Percentiles rank a stretch among this genome's conserved stretches.
Evolutionary conservation across 1,140 invertebrate genomes (phyloP).

Genomic region (fruit fly (Drosophila melanogaster)): DNA sequence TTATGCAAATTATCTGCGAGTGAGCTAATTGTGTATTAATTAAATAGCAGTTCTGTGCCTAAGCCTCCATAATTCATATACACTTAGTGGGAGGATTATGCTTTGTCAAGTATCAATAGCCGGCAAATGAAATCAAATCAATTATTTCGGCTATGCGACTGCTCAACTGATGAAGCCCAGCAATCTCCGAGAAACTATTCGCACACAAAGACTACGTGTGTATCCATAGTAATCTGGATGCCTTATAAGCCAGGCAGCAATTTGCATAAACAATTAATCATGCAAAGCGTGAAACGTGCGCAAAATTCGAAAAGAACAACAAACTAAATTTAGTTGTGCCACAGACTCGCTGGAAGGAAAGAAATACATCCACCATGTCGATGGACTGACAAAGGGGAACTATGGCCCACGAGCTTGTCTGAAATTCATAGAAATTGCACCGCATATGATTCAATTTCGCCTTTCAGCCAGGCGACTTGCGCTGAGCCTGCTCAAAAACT

Average conservation of each 20-base stretch:
- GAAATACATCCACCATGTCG: conserved; percentile 1
- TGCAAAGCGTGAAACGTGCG: conserved; percentile 76
- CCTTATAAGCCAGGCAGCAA: conserved; percentile 69
- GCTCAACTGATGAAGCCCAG: conserved; percentile 9
- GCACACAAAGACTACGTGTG: conserved; percentile 7
- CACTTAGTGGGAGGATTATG: conserved; percentile 54
- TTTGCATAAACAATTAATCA: conserved; percentile 83
- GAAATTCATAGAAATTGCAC: conserved; percentile 64
- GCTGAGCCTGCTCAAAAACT: conserved; percentile 32
- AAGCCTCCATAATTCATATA: conserved; percentile 46
- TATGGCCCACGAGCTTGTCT: conserved; percentile 30
- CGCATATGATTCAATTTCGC: conserved; percentile 80
- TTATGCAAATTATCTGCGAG: conserved; percentile 68
- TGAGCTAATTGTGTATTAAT: conserved; percentile 78
- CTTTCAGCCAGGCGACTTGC: conserved; percentile 46
- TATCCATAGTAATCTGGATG: conserved; percentile 1
- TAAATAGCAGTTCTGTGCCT: conserved; percentile 53
- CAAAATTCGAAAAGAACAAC: conserved; percentile 64
- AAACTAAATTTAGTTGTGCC: conserved; percentile 65
- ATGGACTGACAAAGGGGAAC: conserved; percentile 13
- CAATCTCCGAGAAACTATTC: conserved; percentile 20
- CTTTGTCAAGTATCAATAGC: conserved; percentile 48
- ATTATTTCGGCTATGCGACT: conserved; percentile 39
- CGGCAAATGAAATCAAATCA: conserved; percentile 43
- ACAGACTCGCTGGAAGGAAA: conserved; percentile 4